Evolutionary conservation across 2,113 vertebrate genomes (phyloP).

Genomic region (Marmota monax): DNA sequence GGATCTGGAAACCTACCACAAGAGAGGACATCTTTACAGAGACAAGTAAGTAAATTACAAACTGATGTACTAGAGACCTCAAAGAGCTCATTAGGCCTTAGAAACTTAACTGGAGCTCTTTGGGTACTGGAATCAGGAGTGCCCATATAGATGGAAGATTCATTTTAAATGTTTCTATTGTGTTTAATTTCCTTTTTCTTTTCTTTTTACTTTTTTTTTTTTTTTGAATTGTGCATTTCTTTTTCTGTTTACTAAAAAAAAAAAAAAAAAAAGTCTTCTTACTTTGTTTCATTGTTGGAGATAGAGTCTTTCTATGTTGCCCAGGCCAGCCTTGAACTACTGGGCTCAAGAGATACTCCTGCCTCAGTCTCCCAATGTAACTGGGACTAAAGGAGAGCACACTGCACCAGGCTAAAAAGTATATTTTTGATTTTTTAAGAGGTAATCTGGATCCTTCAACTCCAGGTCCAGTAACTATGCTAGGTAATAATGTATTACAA

Average conservation of each 20-base stretch:
- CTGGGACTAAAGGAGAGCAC: neutral
- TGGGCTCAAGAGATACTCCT: neutral
- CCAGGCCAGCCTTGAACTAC: neutral
- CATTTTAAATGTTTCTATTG: neutral
- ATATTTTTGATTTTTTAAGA: neutral
- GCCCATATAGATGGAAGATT: neutral
- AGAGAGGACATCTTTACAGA: neutral
- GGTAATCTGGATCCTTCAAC: neutral
- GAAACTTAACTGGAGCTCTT: neutral
- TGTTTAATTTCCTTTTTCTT: neutral
- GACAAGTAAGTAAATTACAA: neutral
- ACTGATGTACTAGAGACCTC: fast-evolving
- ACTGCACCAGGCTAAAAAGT: neutral
- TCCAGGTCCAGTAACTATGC: neutral
- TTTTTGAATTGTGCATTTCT: neutral
- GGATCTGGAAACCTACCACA: neutral
- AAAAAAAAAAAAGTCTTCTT: no score
- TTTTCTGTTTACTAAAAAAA: neutral
- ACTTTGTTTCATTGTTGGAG: neutral
- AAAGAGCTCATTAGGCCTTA: neutral
- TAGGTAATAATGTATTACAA: neutral
- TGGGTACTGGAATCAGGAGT: neutral
- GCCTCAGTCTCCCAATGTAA: no score
- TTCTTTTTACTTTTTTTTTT: neutral
- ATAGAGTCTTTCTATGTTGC: no score